These are phyloP conservation scores for Meloe dianella DNA, from an alignment of 2,888 invertebrate genomes.

Conservation along the genomic window DNA sequence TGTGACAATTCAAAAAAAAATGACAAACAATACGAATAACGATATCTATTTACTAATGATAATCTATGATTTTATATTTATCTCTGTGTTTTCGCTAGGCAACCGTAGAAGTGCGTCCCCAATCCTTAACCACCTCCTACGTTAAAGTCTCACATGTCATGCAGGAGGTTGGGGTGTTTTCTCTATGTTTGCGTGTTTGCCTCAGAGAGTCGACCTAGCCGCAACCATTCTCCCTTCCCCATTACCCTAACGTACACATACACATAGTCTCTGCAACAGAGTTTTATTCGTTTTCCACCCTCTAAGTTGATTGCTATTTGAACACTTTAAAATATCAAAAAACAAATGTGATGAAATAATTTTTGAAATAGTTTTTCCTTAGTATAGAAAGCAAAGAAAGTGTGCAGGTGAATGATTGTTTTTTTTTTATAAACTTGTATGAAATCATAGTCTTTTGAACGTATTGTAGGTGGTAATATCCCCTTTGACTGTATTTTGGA, in stretches of 20 bases:
- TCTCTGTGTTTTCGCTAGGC: slow-evolving; percentile 1
- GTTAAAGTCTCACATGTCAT: slow-evolving; percentile 11
- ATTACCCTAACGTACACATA: background rate
- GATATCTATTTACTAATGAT: background rate
- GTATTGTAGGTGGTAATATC: background rate
- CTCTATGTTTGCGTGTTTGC: slow-evolving; percentile 8
- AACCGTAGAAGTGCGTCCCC: slow-evolving; percentile 10
- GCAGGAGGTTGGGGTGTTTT: slow-evolving; percentile 6
- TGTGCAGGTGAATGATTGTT: too few species aligned
- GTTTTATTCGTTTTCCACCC: background rate
- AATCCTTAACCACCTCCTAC: slow-evolving; percentile 8
- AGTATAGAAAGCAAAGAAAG: too few species aligned
- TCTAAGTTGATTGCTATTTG: background rate
- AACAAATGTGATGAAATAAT: background rate
- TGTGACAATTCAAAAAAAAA: background rate
- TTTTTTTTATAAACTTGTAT: background rate
- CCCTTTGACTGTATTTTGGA: slow-evolving; percentile 8
- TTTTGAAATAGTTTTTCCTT: background rate
- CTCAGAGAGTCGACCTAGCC: slow-evolving; percentile 10
- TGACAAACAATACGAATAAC: background rate
- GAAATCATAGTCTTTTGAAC: background rate
- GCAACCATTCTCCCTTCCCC: slow-evolving; percentile 1
- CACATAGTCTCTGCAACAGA: background rate
- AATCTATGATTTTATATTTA: background rate
- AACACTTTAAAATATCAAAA: background rate